A percentile compares a stretch with the other conserved stretches of the same genome.
Evolutionary conservation across 1,140 invertebrate species (phyloP).

Genomic region (Carcinoscorpius rotundicauda): DNA sequence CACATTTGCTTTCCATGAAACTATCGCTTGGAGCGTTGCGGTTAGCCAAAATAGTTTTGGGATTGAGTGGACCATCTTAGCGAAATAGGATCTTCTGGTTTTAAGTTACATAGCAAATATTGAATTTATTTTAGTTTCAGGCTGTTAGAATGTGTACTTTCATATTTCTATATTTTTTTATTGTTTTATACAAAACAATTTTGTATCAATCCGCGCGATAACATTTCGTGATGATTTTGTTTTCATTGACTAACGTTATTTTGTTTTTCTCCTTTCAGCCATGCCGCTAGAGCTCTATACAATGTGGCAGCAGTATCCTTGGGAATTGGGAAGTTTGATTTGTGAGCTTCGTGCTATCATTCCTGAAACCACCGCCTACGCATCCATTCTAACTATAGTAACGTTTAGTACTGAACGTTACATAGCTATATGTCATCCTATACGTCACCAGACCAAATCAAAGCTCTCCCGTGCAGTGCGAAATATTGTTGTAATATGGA

Average conservation of each 20-base stretch:
- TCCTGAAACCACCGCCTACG: conserved; percentile 73
- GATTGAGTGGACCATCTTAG: too few species aligned
- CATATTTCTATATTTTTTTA: too few species aligned
- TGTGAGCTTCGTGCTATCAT: conserved; percentile 74
- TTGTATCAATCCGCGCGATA: too few species aligned
- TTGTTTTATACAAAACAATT: too few species aligned
- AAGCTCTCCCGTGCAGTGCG: conserved; percentile 50
- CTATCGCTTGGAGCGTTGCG: too few species aligned
- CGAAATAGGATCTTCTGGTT: too few species aligned
- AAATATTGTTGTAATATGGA: conserved; percentile 67
- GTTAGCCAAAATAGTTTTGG: too few species aligned
- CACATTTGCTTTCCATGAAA: too few species aligned
- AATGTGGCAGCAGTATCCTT: conserved; percentile 90
- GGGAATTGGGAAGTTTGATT: conserved; percentile 61
- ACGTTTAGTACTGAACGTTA: conserved; percentile 40
- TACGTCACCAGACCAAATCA: conserved; percentile 13
- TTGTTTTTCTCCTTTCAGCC: conserved; percentile 43
- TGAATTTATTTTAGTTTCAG: too few species aligned
- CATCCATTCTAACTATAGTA: conserved; percentile 41
- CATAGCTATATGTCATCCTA: conserved; percentile 70
- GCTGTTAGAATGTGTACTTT: too few species aligned
- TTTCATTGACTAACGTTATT: background rate
- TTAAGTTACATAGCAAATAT: too few species aligned
- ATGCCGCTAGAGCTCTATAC: conserved; percentile 74
- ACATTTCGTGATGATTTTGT: background rate